Percentiles rank a stretch among this genome's conserved stretches.
Evolutionary conservation across 2,113 vertebrate genomes (phyloP).

Genomic region (Odontophorus gujanensis): DNA sequence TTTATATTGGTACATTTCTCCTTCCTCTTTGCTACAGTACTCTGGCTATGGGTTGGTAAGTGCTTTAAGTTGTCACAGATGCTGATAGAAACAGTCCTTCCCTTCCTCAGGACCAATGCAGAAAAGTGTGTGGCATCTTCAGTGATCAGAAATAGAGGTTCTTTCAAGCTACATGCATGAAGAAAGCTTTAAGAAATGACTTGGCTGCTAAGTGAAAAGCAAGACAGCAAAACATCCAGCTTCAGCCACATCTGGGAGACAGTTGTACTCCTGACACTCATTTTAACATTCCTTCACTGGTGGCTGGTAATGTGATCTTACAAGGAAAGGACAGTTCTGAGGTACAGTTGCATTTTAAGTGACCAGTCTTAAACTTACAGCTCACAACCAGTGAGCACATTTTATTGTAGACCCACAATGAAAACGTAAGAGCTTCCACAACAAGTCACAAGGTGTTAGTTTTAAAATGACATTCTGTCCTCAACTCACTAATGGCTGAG

Average conservation of each 20-base stretch:
- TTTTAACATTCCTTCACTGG: background rate
- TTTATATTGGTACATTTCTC: background rate
- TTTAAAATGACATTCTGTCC: background rate
- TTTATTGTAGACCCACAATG: background rate
- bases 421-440: background rate
- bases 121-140: background rate
- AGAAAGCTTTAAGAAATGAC: background rate
- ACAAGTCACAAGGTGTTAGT: conserved; percentile 17
- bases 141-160: background rate
- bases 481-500: background rate
- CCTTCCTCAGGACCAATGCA: background rate
- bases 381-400: background rate
- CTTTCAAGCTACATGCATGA: background rate
- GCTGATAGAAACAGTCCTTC: background rate
- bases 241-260: too few species aligned
- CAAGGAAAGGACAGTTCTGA: background rate
- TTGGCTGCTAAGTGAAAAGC: background rate
- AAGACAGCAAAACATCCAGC: background rate
- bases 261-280: background rate
- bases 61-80: background rate
- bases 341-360: background rate
- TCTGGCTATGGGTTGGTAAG: background rate
- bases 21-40: background rate
- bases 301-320: background rate
- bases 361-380: background rate